phyloP scores from a whole-genome alignment of 2,888 invertebrate genomes.

The Andrena chrysosceles region DNA sequence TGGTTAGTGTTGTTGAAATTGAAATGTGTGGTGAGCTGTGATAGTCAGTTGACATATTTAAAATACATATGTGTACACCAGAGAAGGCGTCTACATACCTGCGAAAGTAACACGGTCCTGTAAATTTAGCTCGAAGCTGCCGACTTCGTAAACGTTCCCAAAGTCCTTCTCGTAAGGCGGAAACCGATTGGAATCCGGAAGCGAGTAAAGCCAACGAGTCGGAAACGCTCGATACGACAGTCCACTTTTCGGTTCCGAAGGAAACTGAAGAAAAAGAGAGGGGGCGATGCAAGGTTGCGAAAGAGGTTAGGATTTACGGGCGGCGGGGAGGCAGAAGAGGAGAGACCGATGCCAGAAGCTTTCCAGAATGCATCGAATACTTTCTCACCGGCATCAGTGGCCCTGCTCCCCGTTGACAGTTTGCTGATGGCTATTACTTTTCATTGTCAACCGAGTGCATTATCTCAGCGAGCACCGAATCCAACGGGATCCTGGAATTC shows the following conservation, averaged over 20 bases:
- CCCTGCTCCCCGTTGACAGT: conserved; percentile 41
- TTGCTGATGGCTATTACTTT: conserved; percentile 61
- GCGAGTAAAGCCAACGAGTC: conserved; percentile 70
- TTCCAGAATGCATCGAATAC: conserved; percentile 46
- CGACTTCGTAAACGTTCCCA: conserved; percentile 58
- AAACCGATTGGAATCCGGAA: conserved; percentile 71
- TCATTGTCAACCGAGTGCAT: conserved; percentile 54
- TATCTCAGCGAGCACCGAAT: conserved; percentile 2
- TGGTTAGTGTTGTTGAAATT: too few relatives aligned
- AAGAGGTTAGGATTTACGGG: conserved; percentile 26
- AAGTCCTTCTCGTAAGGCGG: conserved; percentile 61
- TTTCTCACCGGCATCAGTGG: conserved; percentile 33
- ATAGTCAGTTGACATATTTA: background rate
- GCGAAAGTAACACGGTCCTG: conserved; percentile 16
- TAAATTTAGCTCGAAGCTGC: conserved; percentile 50
- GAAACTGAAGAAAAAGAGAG: conserved; percentile 28
- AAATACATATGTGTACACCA: conserved; percentile 23
- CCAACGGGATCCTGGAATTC: conserved; percentile 19
- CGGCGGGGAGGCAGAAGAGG: conserved; percentile 1
- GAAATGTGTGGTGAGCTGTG: too few relatives aligned
- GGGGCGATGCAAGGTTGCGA: conserved; percentile 28
- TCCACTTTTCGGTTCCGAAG: conserved; percentile 52
- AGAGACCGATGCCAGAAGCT: conserved; percentile 43
- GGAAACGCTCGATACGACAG: conserved; percentile 72
- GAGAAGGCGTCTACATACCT: background rate